A percentile compares a stretch with the other conserved stretches of the same genome.
Evolutionary conservation across 2,113 vertebrate species (phyloP).

Genomic region (Notothenia coriiceps): DNA sequence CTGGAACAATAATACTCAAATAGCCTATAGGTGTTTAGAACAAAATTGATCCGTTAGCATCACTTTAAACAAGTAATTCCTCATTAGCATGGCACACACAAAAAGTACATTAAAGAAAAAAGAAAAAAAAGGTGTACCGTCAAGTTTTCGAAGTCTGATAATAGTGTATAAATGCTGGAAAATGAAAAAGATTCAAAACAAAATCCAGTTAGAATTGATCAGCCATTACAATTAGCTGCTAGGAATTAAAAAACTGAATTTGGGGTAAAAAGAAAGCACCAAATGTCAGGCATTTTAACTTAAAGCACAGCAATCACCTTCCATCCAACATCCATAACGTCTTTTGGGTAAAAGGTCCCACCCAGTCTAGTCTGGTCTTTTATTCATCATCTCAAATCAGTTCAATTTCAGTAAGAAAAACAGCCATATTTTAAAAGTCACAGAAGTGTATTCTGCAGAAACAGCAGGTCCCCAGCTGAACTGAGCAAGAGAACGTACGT

Average conservation of each 20-base stretch:
- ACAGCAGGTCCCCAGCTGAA: slow-evolving; percentile 27
- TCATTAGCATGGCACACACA: neutral
- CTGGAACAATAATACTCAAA: neutral
- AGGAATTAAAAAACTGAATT: too few species aligned
- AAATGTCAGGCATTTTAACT: neutral
- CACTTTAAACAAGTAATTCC: neutral
- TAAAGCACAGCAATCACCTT: slow-evolving; percentile 3
- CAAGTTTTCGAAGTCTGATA: neutral
- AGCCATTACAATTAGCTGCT: too few species aligned
- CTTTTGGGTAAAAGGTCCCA: slow-evolving; percentile 19
- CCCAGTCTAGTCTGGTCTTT: slow-evolving; percentile 56
- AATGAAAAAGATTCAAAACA: neutral
- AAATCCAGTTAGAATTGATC: too few species aligned
- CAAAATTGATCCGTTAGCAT: neutral
- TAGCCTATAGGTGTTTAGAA: neutral
- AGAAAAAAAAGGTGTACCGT: too few species aligned
- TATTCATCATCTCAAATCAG: slow-evolving; percentile 66
- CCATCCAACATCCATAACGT: neutral
- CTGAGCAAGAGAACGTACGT: slow-evolving; percentile 26
- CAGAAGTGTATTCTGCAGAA: slow-evolving; percentile 17
- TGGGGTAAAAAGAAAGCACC: neutral
- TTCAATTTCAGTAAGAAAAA: slow-evolving; percentile 66
- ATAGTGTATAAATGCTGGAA: neutral
- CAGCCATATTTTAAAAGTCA: slow-evolving; percentile 45
- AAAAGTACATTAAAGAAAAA: too few species aligned